A percentile compares a stretch with the other conserved stretches of the same genome.
phyloP scores from a whole-genome alignment of 2,888 invertebrate genomes.

The Timema cristinae region DNA sequence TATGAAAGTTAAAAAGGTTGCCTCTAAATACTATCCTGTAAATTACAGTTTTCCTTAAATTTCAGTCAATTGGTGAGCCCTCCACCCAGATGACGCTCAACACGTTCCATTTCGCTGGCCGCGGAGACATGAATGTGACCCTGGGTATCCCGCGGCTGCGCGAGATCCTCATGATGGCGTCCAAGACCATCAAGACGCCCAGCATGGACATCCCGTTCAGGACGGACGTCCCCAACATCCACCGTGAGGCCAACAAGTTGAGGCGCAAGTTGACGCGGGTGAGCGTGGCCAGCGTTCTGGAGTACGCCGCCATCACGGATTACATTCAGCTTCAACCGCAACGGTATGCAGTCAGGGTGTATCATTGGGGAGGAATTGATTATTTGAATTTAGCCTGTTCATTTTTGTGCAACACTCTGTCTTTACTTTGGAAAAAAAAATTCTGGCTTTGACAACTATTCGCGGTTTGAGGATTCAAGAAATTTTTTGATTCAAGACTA shows the following conservation, averaged over 20 bases:
- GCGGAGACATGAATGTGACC: conserved; percentile 99
- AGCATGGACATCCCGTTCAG: conserved; percentile 90
- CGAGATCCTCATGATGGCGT: conserved; percentile 96
- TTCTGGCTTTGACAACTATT: too few species aligned
- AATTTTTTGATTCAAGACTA: background rate
- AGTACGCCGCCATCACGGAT: conserved; percentile 61
- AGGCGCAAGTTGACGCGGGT: conserved; percentile 72
- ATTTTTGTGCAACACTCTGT: background rate
- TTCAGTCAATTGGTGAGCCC: conserved; percentile 90
- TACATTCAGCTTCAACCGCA: conserved; percentile 53
- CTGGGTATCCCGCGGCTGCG: conserved; percentile 96
- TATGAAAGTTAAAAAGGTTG: too few species aligned
- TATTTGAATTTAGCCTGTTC: conserved; percentile 42
- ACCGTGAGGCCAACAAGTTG: conserved; percentile 61
- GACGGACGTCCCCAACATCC: conserved; percentile 48
- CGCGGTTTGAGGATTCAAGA: too few species aligned
- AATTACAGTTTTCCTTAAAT: background rate
- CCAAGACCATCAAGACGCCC: conserved; percentile 91
- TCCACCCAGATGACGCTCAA: conserved; percentile 99
- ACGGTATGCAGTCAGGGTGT: too few species aligned
- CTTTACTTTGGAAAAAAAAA: background rate
- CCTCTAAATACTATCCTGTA: too few species aligned
- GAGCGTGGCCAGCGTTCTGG: conserved; percentile 72
- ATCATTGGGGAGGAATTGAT: too few species aligned
- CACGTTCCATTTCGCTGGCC: conserved; percentile 99